These are phyloP conservation scores for Dicaeum eximium DNA, from an alignment of 2,113 vertebrate species.

Conservation along the genomic window DNA sequence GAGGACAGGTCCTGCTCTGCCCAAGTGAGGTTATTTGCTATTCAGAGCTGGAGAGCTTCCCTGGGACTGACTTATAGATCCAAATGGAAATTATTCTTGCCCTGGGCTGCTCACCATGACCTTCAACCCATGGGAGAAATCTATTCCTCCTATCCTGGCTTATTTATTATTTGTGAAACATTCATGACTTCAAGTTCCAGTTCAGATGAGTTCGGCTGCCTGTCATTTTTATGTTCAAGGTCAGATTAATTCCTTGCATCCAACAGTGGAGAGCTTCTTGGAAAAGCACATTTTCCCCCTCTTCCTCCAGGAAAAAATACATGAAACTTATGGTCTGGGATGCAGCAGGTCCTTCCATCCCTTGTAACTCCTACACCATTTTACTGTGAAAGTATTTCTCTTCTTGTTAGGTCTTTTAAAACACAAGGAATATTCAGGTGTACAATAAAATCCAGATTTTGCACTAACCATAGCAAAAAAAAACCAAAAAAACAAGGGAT, in stretches of 20 bases:
- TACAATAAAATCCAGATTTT: not conserved
- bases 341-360: not conserved
- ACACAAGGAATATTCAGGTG: not conserved
- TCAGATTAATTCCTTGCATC: not conserved
- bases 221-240: conserved; percentile 12
- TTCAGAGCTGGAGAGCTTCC: conserved; percentile 31
- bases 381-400: not conserved
- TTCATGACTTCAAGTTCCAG: conserved; percentile 35
- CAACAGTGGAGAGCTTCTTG: not conserved
- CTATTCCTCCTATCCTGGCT: conserved; percentile 22
- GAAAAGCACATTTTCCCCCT: not conserved
- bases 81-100: conserved; percentile 51
- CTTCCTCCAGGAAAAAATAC: not conserved
- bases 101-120: conserved; percentile 32
- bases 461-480: not conserved
- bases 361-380: not conserved
- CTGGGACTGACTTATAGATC: conserved; percentile 45
- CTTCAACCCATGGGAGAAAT: conserved; percentile 55
- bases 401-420: not conserved
- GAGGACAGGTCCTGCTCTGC: not conserved
- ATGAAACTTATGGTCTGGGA: not conserved
- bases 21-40: not conserved
- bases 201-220: not conserved
- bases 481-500: not conserved
- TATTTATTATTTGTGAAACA: conserved; percentile 55